Percentiles rank a stretch among this genome's conserved stretches.
These are phyloP conservation scores for Cyclina sinensis DNA, from an alignment of 1,140 invertebrate genomes.

Conservation along the genomic window DNA sequence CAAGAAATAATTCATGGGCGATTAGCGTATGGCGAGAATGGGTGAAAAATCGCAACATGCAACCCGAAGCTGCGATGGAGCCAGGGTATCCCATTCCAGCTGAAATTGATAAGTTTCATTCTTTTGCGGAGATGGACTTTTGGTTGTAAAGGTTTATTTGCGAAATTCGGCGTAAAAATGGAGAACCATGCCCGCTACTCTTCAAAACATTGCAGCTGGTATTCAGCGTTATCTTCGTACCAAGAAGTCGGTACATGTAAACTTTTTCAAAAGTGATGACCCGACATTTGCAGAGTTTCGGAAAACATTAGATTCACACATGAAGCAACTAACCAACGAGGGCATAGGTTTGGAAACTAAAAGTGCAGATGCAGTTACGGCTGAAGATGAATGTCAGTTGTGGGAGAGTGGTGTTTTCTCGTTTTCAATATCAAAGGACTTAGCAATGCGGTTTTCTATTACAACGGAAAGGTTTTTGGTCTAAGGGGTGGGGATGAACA, in stretches of 20 bases:
- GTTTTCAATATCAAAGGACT: neutral
- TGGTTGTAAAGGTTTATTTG: neutral
- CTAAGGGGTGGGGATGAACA: neutral
- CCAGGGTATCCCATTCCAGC: too few relatives aligned
- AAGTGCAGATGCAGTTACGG: neutral
- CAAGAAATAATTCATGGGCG: neutral
- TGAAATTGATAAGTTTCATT: too few relatives aligned
- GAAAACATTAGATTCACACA: neutral
- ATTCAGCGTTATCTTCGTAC: neutral
- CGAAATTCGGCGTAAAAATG: neutral
- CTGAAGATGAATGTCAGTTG: neutral
- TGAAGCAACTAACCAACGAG: neutral
- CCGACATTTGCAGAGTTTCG: neutral
- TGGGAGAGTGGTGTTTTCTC: constrained; percentile 10
- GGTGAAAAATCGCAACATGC: too few relatives aligned
- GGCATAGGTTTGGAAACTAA: neutral
- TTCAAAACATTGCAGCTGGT: neutral
- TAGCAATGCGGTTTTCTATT: constrained; percentile 11
- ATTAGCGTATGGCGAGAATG: neutral
- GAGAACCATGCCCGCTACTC: neutral
- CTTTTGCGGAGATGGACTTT: too few relatives aligned
- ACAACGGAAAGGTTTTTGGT: constrained; percentile 28
- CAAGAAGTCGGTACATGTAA: neutral
- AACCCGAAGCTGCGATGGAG: too few relatives aligned
- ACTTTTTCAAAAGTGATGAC: neutral